These are phyloP conservation scores for Meloidogyne chitwoodi DNA, from an alignment of 1,140 invertebrate species.

Conservation along the genomic window DNA sequence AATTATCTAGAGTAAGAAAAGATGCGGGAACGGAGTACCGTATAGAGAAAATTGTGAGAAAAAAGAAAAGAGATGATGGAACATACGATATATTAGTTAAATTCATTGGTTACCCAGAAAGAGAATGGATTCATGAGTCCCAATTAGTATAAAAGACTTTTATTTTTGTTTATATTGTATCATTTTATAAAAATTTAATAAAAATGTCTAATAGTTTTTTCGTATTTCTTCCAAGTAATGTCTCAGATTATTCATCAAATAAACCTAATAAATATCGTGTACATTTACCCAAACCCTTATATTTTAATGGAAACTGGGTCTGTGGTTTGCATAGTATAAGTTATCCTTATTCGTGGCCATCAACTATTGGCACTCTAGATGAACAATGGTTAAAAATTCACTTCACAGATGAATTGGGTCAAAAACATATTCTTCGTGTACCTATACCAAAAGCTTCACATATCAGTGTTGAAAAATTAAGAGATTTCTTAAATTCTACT, in stretches of 20 bases:
- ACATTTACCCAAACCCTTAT: slow-evolving; percentile 10
- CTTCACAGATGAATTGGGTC: too few relatives aligned
- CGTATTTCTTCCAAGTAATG: slow-evolving; percentile 11
- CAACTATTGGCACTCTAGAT: too few relatives aligned
- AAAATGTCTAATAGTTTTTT: slow-evolving; percentile 20
- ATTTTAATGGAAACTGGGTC: slow-evolving; percentile 12
- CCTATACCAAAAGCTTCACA: too few relatives aligned
- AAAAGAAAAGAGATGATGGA: slow-evolving; percentile 4
- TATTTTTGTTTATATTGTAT: not conserved
- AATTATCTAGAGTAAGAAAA: not conserved
- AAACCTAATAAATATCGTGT: slow-evolving; percentile 9
- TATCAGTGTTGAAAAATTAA: too few relatives aligned
- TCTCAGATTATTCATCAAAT: slow-evolving; percentile 1
- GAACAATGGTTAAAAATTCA: too few relatives aligned
- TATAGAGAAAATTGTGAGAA: not conserved
- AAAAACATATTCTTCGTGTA: too few relatives aligned
- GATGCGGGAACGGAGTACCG: not conserved
- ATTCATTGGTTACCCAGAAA: slow-evolving; percentile 4
- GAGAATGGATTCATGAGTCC: too few relatives aligned
- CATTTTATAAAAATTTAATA: not conserved
- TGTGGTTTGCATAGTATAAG: slow-evolving; percentile 21
- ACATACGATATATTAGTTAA: not conserved
- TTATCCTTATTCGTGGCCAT: too few relatives aligned
- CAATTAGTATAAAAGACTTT: slow-evolving; percentile 13
- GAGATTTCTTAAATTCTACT: not conserved